Percentiles rank a stretch among this genome's conserved stretches.
Conservation (phyloP, 2,113 vertebrate species). For the Sinosuthora webbiana region DNA sequence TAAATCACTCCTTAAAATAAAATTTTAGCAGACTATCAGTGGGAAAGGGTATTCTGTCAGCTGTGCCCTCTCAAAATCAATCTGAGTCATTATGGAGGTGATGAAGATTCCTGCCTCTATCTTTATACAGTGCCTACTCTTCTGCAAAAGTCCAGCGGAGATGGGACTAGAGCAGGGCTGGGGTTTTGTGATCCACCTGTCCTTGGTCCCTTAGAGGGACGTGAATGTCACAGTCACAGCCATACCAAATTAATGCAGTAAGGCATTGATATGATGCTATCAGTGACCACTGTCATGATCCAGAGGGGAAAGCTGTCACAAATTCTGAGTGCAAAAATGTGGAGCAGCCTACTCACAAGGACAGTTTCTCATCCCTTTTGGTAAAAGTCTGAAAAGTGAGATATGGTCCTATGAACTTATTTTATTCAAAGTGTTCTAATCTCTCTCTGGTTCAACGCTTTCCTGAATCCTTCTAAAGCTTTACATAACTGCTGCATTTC, state of each 20-base stretch:
- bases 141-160: background rate
- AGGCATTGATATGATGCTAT: background rate
- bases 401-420: background rate
- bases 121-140: background rate
- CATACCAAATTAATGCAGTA: background rate
- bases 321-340: background rate
- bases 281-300: background rate
- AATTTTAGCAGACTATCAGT: background rate
- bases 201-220: background rate
- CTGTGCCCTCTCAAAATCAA: background rate
- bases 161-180: accelerated
- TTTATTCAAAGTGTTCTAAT: background rate
- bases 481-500: background rate
- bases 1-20: background rate
- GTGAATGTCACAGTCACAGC: accelerated
- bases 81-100: background rate
- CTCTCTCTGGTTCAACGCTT: background rate
- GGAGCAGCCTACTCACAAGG: background rate
- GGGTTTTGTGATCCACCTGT: background rate
- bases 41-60: background rate
- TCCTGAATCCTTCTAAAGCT: background rate
- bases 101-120: background rate
- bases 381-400: background rate
- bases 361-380: background rate
- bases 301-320: background rate